phyloP scores from a whole-genome alignment of 1,140 invertebrate species.

The Heliothis virescens region DNA sequence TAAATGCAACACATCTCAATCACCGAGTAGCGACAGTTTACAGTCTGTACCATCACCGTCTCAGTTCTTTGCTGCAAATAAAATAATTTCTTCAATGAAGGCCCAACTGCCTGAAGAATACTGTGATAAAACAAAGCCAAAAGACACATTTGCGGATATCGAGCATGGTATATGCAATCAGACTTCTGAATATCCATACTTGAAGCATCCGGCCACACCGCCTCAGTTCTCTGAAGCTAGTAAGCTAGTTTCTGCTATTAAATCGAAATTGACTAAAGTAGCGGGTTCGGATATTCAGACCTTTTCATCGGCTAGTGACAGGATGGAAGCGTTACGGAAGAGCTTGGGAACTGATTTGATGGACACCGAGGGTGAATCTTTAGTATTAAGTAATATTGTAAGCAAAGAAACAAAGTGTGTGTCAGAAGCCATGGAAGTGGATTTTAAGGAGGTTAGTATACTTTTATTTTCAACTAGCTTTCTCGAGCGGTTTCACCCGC shows the following conservation, averaged over 20 bases:
- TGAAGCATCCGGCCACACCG: constrained; percentile 77
- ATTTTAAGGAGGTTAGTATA: constrained; percentile 71
- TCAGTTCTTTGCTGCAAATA: constrained; percentile 81
- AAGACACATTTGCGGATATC: constrained; percentile 80
- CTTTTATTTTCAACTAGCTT: neutral
- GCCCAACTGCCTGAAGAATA: constrained; percentile 79
- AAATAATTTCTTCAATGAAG: constrained; percentile 83
- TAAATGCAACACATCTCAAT: constrained; percentile 65
- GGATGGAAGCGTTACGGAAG: constrained; percentile 64
- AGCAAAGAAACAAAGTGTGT: constrained; percentile 47
- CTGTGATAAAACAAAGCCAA: constrained; percentile 72
- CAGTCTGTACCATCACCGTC: constrained; percentile 76
- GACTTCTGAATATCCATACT: constrained; percentile 74
- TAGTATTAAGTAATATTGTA: constrained; percentile 48
- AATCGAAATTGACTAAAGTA: constrained; percentile 73
- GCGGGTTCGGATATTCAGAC: constrained; percentile 59
- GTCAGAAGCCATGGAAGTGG: constrained; percentile 74
- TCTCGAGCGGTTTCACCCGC: no score
- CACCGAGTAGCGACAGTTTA: constrained; percentile 72
- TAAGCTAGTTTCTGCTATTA: constrained; percentile 78
- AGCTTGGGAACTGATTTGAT: constrained; percentile 63
- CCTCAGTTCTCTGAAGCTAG: constrained; percentile 81
- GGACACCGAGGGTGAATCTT: constrained; percentile 55
- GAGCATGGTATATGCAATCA: constrained; percentile 79
- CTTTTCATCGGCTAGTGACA: constrained; percentile 66